Evolutionary conservation across 2,888 invertebrate species (phyloP), one percentile per base, ranked within the genome.

Genomic region (Volucella inflata): DNA sequence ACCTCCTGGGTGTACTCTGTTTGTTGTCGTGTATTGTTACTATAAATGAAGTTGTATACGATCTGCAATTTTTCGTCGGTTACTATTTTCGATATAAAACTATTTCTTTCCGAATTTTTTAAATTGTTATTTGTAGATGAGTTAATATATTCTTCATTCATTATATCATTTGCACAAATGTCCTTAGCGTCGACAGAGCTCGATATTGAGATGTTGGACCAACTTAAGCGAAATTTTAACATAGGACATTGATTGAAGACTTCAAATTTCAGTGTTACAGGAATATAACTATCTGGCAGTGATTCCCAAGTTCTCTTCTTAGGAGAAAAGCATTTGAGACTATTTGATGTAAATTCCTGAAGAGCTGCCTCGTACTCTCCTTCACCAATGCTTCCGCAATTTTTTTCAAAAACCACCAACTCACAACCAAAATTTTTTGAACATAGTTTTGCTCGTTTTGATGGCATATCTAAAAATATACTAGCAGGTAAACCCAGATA

Each of bases 1-100:
- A 98, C 94, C 93, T 98, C 98, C 90, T 97, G 97, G 87, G 97
- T 96, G 10, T 98, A 97, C 92, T 98, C 98, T 0, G 98, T 98
- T 93, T 98, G 98, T 90, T 98, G 98, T 57, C 98, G 94, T 53
- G 97, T 97, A 91, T 97, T 98, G 92, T 98, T 98, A 92, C 98
- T 98, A 91, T 98, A 98, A 88, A 98, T 94, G 93, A 99, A 99
- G 93, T 98, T 98, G 93, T 98, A 99, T 87, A 98, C 96, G 87
- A 98, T 97, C 92, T 97, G 96, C 88, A 96, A 94, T 30, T 95
- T 94, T 88, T 93, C 93, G 40, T 91, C 90, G 55, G 78, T 59
- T 11, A 50, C 83, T 81, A 10, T 78, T 64, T 88, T 64, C 6
- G 71, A 12, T 55, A 80, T 79, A 6, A 68, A 53, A 14, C 71